Conservation (phyloP, 2,888 invertebrate genomes). For the Perizoma affinitatum region DNA sequence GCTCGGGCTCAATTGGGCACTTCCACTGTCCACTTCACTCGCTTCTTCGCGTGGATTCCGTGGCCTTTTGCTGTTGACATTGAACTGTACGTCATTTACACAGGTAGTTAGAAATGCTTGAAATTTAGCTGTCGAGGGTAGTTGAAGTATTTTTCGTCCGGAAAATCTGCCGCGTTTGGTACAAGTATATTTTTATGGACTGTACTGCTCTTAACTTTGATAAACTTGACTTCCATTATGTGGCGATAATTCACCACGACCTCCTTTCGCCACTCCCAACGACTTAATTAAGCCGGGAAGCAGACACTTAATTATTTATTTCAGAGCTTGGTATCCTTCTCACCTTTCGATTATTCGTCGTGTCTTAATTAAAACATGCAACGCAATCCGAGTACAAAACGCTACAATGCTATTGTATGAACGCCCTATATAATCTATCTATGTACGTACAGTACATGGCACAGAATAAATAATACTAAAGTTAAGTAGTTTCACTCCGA, state of each 20-base stretch:
- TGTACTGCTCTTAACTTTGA: constrained; percentile 2
- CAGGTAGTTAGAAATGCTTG: constrained; percentile 10
- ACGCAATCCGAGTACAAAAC: constrained; percentile 2
- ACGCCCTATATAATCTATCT: constrained; percentile 1
- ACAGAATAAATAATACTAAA: background rate
- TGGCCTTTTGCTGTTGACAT: constrained; percentile 32
- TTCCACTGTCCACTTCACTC: constrained; percentile 35
- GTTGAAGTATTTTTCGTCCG: constrained; percentile 9
- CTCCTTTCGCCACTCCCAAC: constrained; percentile 43
- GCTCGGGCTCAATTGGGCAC: constrained; percentile 39
- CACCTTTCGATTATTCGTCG: constrained; percentile 22
- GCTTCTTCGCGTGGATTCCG: constrained; percentile 21
- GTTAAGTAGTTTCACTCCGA: background rate
- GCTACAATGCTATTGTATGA: constrained; percentile 15
- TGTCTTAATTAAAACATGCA: constrained; percentile 28
- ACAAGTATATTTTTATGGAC: background rate
- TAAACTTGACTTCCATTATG: constrained; percentile 22
- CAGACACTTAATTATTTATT: constrained; percentile 41
- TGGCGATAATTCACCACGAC: constrained; percentile 39
- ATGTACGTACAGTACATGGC: background rate
- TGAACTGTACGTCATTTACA: constrained; percentile 19
- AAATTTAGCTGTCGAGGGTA: constrained; percentile 11
- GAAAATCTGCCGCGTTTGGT: background rate
- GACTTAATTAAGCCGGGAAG: constrained; percentile 49
- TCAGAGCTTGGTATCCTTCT: constrained; percentile 29